Conservation (phyloP, 2,113 vertebrate species). For the Chlorodrepanis virens region DNA sequence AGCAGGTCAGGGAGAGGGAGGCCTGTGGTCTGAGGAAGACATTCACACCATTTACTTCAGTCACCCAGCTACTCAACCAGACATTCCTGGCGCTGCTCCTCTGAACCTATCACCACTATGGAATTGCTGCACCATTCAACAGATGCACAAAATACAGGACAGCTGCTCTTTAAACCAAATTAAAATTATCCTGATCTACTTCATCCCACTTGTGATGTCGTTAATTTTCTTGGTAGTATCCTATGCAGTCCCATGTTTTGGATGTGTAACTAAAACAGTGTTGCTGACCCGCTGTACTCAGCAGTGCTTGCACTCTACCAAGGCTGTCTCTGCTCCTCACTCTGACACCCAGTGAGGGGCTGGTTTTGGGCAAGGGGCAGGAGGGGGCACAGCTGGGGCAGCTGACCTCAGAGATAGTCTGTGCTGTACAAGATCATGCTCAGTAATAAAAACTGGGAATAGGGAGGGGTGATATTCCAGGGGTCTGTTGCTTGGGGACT, state of each 20-base stretch:
- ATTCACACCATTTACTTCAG: neutral
- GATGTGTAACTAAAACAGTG: neutral
- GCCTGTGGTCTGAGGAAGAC: neutral
- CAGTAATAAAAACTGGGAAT: neutral
- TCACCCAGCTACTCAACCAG: neutral
- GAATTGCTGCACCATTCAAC: neutral
- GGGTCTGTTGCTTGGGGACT: neutral
- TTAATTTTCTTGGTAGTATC: neutral
- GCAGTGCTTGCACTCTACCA: too few relatives aligned
- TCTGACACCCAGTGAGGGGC: rapidly evolving
- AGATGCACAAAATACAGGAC: neutral
- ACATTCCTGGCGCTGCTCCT: neutral
- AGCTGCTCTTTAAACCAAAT: neutral
- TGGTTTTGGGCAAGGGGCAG: neutral
- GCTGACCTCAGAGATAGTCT: neutral
- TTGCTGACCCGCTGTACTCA: rapidly evolving
- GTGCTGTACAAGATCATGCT: neutral
- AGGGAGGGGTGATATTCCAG: neutral
- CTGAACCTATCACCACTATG: neutral
- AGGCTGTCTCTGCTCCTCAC: neutral
- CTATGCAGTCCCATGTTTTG: neutral
- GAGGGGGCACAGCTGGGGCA: neutral
- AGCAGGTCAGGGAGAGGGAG: neutral
- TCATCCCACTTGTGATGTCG: neutral
- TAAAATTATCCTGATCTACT: neutral